phyloP scores from a whole-genome alignment of 1,140 invertebrate species.

The Portunus trituberculatus region DNA sequence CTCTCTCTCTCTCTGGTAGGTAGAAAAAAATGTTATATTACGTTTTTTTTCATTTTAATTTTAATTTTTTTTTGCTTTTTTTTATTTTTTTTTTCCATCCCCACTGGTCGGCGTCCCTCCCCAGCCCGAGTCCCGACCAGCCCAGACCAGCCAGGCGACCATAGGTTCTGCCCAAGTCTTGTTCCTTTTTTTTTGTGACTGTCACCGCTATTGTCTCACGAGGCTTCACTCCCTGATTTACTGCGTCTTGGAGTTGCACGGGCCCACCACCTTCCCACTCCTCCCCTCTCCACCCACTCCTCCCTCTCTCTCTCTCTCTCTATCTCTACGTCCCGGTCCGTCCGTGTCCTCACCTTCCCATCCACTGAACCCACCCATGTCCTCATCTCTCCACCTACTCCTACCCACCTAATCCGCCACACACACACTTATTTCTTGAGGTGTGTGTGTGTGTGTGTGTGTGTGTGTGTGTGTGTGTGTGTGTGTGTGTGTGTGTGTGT shows the following conservation, averaged over 20 bases:
- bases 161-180: slow-evolving; percentile 15
- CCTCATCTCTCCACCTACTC: no score
- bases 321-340: background rate
- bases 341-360: background rate
- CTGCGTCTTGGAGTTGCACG: background rate
- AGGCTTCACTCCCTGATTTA: slow-evolving; percentile 9
- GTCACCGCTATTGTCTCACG: slow-evolving; percentile 38
- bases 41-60: background rate
- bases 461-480: slow-evolving; percentile 56
- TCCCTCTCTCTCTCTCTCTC: background rate
- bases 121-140: background rate
- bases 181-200: slow-evolving; percentile 48
- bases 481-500: slow-evolving; percentile 24
- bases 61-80: background rate
- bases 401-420: no score
- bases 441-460: slow-evolving; percentile 24
- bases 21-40: background rate
- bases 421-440: background rate
- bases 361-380: no score
- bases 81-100: background rate
- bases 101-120: background rate
- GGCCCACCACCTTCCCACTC: background rate
- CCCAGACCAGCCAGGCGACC: background rate
- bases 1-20: no score
- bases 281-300: background rate